These are phyloP conservation scores for Phania funesta DNA, from an alignment of 2,888 invertebrate species.

Conservation along the genomic window DNA sequence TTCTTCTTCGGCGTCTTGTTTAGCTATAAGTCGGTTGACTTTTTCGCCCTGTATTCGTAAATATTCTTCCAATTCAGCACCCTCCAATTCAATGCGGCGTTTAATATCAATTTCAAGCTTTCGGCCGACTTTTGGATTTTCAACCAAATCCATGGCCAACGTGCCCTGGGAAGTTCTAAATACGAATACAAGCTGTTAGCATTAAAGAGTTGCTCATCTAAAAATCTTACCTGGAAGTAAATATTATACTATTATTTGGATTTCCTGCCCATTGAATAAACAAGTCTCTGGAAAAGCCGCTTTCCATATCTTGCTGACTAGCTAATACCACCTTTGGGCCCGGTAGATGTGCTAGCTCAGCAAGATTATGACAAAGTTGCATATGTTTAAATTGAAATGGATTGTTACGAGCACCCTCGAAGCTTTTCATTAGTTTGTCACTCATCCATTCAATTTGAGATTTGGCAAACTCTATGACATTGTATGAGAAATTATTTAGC, in stretches of 20 bases:
- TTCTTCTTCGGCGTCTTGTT: slow-evolving; percentile 84
- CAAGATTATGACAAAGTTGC: slow-evolving; percentile 95
- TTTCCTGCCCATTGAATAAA: slow-evolving; percentile 97
- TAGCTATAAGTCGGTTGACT: slow-evolving; percentile 77
- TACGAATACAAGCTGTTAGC: neutral
- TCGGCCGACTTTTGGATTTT: slow-evolving; percentile 86
- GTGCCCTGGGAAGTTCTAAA: slow-evolving; percentile 89
- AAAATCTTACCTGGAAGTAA: slow-evolving; percentile 87
- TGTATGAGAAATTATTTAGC: slow-evolving; percentile 97
- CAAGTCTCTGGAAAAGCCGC: slow-evolving; percentile 96
- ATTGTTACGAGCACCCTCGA: slow-evolving; percentile 94
- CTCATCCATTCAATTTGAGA: slow-evolving; percentile 99
- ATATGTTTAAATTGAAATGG: slow-evolving; percentile 97
- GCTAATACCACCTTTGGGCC: slow-evolving; percentile 97
- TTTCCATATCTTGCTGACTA: slow-evolving; percentile 96
- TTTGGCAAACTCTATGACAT: slow-evolving; percentile 99
- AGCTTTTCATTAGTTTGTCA: slow-evolving; percentile 96
- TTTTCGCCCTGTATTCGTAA: slow-evolving; percentile 84
- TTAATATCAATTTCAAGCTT: slow-evolving; percentile 87
- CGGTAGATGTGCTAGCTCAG: slow-evolving; percentile 91
- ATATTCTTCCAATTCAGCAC: slow-evolving; percentile 88
- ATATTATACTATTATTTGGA: slow-evolving; percentile 94
- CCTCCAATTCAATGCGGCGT: slow-evolving; percentile 87
- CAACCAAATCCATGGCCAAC: slow-evolving; percentile 88
- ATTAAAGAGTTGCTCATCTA: neutral